Evolutionary conservation across 2,888 invertebrate genomes (phyloP).

Genomic region (Cosmopolites sordidus): DNA sequence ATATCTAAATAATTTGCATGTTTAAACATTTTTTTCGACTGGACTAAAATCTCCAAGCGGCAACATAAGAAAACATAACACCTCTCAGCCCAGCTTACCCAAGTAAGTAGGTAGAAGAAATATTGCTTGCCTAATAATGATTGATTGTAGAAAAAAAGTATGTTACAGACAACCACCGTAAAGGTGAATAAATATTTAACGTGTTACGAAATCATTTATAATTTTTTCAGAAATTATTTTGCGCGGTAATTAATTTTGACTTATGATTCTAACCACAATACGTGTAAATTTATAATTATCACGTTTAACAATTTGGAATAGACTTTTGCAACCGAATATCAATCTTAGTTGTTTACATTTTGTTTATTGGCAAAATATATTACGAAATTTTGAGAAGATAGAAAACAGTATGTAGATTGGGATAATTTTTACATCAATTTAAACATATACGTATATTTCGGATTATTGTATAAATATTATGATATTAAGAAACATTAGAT

Average conservation of each 20-base stretch:
- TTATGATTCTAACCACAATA: background rate
- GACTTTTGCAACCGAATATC: too few relatives aligned
- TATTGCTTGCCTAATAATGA: conserved; percentile 20
- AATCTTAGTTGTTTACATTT: too few relatives aligned
- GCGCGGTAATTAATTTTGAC: background rate
- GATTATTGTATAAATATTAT: too few relatives aligned
- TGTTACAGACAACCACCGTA: conserved; percentile 7
- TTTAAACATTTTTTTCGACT: background rate
- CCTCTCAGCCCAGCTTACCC: conserved; percentile 11
- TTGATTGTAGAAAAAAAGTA: conserved; percentile 16
- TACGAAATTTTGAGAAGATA: too few relatives aligned
- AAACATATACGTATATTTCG: too few relatives aligned
- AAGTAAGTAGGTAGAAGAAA: conserved; percentile 15
- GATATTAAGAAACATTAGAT: too few relatives aligned
- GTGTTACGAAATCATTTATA: conserved; percentile 7
- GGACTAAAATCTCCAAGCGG: conserved; percentile 6
- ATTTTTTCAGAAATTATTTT: background rate
- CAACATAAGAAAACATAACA: conserved; percentile 10
- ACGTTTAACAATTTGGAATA: background rate
- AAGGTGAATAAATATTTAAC: conserved; percentile 9
- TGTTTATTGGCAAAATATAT: too few relatives aligned
- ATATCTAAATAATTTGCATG: background rate
- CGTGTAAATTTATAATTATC: background rate
- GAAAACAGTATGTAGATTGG: too few relatives aligned
- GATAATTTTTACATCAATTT: too few relatives aligned